Evolutionary conservation across 2,797 vertebrate species (phyloP).

Genomic region (Enoplosus armatus): DNA sequence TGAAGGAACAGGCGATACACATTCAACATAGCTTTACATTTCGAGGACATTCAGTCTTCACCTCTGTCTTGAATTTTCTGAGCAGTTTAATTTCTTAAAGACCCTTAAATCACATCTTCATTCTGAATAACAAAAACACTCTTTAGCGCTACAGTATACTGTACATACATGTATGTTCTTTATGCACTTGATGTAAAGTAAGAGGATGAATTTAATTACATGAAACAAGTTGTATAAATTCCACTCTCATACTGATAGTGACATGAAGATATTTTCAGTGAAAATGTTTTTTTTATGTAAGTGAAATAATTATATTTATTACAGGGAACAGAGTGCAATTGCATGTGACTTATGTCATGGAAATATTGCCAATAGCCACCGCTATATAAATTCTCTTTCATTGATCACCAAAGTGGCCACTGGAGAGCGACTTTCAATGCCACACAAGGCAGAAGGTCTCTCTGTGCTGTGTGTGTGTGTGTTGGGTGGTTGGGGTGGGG

Average conservation of each 20-base stretch:
- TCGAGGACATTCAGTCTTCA: constrained; percentile 47
- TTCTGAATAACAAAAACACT: constrained; percentile 32
- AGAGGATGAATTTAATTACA: constrained; percentile 4
- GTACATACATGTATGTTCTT: not conserved
- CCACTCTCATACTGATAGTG: constrained; percentile 5
- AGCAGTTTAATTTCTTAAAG: constrained; percentile 39
- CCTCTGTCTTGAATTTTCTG: constrained; percentile 32
- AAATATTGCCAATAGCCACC: constrained; percentile 79
- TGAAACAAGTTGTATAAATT: constrained; percentile 20
- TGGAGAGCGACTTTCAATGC: constrained; percentile 79
- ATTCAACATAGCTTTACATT: constrained; percentile 69
- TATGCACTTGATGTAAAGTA: constrained; percentile 29
- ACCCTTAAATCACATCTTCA: constrained; percentile 28
- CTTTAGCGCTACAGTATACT: constrained; percentile 28
- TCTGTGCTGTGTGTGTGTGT: constrained; percentile 40
- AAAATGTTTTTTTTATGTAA: constrained; percentile 41
- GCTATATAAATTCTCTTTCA: constrained; percentile 82
- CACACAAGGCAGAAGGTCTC: constrained; percentile 68
- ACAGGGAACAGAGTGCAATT: constrained; percentile 55
- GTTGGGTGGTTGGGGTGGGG: not conserved
- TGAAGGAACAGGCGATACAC: constrained; percentile 62
- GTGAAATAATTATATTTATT: constrained; percentile 68
- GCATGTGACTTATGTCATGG: constrained; percentile 66
- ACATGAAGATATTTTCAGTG: constrained; percentile 20
- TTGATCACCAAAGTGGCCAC: constrained; percentile 86